Percentiles rank a stretch among this genome's conserved stretches.
These are phyloP conservation scores for Zaprionus lachaisei DNA, from an alignment of 1,140 invertebrate species.

Conservation along the genomic window DNA sequence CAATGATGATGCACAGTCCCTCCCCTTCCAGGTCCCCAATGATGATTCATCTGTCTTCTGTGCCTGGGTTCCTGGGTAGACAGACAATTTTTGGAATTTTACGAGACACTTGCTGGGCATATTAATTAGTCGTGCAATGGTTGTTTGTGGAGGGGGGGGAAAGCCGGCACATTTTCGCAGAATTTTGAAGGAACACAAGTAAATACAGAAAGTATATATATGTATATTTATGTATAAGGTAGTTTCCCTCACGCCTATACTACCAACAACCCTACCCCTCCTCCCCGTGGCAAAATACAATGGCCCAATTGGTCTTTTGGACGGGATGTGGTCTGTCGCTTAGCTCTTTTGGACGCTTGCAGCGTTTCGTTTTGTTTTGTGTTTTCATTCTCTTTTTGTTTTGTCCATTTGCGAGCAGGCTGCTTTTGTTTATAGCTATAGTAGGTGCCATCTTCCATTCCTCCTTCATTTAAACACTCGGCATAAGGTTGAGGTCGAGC, in stretches of 20 bases:
- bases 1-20: not conserved
- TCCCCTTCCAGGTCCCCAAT: not conserved
- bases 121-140: slow-evolving; percentile 59
- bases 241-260: not conserved
- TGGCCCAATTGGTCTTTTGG: slow-evolving; percentile 37
- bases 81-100: slow-evolving; percentile 56
- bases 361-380: slow-evolving; percentile 25
- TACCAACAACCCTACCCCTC: not conserved
- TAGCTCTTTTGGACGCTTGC: slow-evolving; percentile 27
- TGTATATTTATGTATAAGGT: slow-evolving; percentile 5
- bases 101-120: slow-evolving; percentile 62
- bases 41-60: slow-evolving; percentile 17
- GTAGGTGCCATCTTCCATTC: not conserved
- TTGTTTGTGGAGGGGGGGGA: slow-evolving; percentile 15
- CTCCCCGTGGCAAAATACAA: slow-evolving; percentile 19
- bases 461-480: slow-evolving; percentile 4
- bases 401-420: slow-evolving; percentile 13
- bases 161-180: slow-evolving; percentile 61
- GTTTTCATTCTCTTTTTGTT: slow-evolving; percentile 3
- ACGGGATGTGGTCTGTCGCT: slow-evolving; percentile 1
- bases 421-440: slow-evolving; percentile 33
- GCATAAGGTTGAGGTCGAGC: slow-evolving; percentile 77
- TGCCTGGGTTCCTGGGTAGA: slow-evolving; percentile 49
- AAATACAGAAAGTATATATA: not conserved
- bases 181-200: slow-evolving; percentile 36